These are phyloP conservation scores for Pegoplata infirma DNA, from an alignment of 2,888 invertebrate genomes.

Conservation along the genomic window DNA sequence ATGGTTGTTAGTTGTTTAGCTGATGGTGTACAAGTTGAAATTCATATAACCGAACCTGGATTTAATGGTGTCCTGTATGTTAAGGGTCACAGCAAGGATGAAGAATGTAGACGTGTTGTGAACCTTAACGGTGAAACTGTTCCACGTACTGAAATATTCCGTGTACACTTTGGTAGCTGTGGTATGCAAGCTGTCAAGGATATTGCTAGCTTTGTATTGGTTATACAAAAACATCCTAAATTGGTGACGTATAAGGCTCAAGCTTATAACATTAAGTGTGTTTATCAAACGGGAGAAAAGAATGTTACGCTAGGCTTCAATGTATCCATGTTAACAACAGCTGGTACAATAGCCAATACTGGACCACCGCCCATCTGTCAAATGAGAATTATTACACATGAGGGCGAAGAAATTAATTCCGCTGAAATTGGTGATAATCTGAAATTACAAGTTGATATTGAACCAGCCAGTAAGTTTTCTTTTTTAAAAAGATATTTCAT, in stretches of 20 bases:
- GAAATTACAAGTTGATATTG: conserved; percentile 90
- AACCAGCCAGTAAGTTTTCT: conserved; percentile 84
- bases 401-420: conserved; percentile 92
- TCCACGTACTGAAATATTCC: conserved; percentile 87
- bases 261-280: conserved; percentile 97
- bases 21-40: conserved; percentile 93
- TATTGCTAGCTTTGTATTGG: conserved; percentile 93
- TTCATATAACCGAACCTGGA: conserved; percentile 84
- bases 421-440: conserved; percentile 95
- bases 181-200: conserved; percentile 95
- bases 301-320: conserved; percentile 95
- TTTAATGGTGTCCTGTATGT: conserved; percentile 95
- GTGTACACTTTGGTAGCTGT: conserved; percentile 93
- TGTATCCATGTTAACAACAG: conserved; percentile 96
- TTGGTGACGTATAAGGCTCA: conserved; percentile 95
- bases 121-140: conserved; percentile 85
- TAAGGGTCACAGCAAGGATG: conserved; percentile 96
- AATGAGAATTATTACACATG: conserved; percentile 93
- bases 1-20: conserved; percentile 94
- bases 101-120: conserved; percentile 90
- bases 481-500: not conserved
- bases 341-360: conserved; percentile 96
- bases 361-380: conserved; percentile 95
- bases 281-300: conserved; percentile 95
- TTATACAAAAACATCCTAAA: conserved; percentile 97